Evolutionary conservation across 2,888 invertebrate genomes (phyloP).

Genomic region (Tipula confusa): DNA sequence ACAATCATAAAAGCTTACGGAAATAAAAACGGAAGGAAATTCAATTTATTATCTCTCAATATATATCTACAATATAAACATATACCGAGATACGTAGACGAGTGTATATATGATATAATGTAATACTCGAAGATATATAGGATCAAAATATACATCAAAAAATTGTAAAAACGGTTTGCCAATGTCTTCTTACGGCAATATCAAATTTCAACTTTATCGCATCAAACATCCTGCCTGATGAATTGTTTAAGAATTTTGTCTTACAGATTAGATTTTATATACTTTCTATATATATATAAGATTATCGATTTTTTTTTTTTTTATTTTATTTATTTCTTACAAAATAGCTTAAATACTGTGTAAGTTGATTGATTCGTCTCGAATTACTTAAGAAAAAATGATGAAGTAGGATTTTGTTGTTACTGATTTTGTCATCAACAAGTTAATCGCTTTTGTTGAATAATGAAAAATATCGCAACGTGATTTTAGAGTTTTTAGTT

Average conservation of each 20-base stretch:
- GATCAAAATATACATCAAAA: background rate
- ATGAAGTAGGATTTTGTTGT: too few species aligned
- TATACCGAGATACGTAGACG: too few species aligned
- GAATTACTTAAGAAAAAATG: background rate
- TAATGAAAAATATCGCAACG: too few species aligned
- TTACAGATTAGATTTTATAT: background rate
- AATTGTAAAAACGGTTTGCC: background rate
- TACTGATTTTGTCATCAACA: background rate
- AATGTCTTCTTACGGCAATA: background rate
- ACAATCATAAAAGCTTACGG: background rate
- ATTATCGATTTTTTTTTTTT: too few species aligned
- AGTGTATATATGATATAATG: background rate
- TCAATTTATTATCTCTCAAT: background rate
- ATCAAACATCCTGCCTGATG: background rate
- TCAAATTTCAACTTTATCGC: conserved; percentile 3
- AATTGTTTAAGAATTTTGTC: background rate
- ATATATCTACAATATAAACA: background rate
- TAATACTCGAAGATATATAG: background rate
- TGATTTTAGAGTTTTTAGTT: too few species aligned
- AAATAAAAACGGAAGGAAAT: background rate
- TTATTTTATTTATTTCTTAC: background rate
- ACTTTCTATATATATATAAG: background rate
- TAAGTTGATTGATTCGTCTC: background rate
- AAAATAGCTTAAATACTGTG: background rate
- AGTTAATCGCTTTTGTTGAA: background rate